These are phyloP conservation scores for Agriopis aurantiaria DNA, from an alignment of 2,888 invertebrate genomes.

Conservation along the genomic window DNA sequence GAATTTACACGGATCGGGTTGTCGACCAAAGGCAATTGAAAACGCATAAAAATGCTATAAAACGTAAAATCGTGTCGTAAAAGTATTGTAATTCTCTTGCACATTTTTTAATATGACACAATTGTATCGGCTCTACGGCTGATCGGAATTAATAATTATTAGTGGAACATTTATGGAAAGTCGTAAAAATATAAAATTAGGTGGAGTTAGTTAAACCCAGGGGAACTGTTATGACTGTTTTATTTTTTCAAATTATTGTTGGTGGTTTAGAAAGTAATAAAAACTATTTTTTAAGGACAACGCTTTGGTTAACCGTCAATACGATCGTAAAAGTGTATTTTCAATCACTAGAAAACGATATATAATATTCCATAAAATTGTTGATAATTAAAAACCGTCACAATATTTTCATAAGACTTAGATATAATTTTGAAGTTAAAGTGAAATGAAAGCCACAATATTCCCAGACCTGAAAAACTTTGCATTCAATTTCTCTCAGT, in stretches of 20 bases:
- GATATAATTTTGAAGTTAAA: slow-evolving; percentile 2
- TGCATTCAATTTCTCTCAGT: slow-evolving; percentile 45
- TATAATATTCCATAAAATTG: slow-evolving; percentile 11
- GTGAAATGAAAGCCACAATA: slow-evolving; percentile 21
- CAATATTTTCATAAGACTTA: slow-evolving; percentile 5
- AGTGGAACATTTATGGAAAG: slow-evolving; percentile 51
- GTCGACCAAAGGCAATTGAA: slow-evolving; percentile 80
- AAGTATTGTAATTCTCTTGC: slow-evolving; percentile 74
- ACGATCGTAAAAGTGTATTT: slow-evolving; percentile 18
- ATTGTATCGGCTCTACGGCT: slow-evolving; percentile 43
- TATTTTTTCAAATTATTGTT: slow-evolving; percentile 31
- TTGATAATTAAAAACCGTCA: not conserved
- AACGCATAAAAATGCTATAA: slow-evolving; percentile 82
- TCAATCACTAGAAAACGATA: slow-evolving; percentile 19
- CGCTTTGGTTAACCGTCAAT: slow-evolving; percentile 11
- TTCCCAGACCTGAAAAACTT: slow-evolving; percentile 40
- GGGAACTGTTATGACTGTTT: slow-evolving; percentile 34
- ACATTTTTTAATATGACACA: slow-evolving; percentile 62
- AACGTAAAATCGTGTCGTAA: slow-evolving; percentile 71
- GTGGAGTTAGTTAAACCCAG: slow-evolving; percentile 30
- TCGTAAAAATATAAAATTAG: slow-evolving; percentile 48
- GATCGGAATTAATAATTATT: slow-evolving; percentile 56
- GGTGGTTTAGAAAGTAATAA: slow-evolving; percentile 33
- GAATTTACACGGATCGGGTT: slow-evolving; percentile 79
- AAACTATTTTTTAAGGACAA: slow-evolving; percentile 35